These are phyloP conservation scores for Heliconius cydno DNA, from an alignment of 2,888 invertebrate genomes.

Conservation along the genomic window DNA sequence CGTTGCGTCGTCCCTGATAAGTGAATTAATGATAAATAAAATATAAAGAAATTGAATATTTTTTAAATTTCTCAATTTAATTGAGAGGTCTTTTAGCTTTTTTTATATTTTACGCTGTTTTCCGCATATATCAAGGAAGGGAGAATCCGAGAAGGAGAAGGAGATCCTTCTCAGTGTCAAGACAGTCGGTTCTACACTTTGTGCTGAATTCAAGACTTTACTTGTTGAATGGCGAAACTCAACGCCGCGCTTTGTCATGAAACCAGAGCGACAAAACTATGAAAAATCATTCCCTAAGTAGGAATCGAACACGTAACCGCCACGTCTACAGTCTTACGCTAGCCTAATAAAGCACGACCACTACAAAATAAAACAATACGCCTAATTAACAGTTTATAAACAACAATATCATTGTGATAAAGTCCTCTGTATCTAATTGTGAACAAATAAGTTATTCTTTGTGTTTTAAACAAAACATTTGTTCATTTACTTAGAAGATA, in stretches of 20 bases:
- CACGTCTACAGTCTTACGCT: neutral
- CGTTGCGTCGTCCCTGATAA: neutral
- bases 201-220: no score
- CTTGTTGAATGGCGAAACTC: no score
- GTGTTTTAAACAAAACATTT: conserved; percentile 19
- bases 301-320: neutral
- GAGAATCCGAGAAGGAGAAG: neutral
- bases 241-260: neutral
- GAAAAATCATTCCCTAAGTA: neutral
- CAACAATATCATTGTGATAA: conserved; percentile 3
- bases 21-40: neutral
- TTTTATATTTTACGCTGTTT: neutral
- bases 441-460: conserved; percentile 5
- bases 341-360: neutral
- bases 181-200: neutral
- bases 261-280: neutral
- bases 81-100: neutral
- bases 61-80: neutral
- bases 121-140: neutral
- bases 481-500: conserved; percentile 14
- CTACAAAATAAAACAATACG: neutral
- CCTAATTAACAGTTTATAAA: conserved; percentile 8
- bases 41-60: neutral
- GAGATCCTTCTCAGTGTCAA: neutral
- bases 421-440: conserved; percentile 3